Base-by-base conservation (phyloP, 2,888 invertebrate genomes). In the Eupithecia dodoneata region DNA sequence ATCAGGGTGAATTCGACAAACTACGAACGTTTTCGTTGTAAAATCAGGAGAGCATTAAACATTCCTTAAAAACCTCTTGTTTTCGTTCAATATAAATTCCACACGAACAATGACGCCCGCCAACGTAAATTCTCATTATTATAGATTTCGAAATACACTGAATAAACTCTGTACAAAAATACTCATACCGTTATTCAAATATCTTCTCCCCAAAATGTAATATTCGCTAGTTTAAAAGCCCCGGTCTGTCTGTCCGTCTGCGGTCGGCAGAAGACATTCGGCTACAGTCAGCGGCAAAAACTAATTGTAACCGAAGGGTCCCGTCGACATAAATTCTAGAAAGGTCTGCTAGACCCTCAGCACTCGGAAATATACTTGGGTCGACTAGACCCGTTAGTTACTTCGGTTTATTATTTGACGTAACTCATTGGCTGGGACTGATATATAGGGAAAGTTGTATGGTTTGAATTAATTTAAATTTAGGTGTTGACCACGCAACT, bases 291-390 rank as follows among this genome's bases (percentile, higher is more conserved):
- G 88, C 87, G 82, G 86, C 92, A 93, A 93, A 93, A 94, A 94
- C 94, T 93, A 93, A 93, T 93, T 91, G 84, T 83, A 88, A 83
- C 85, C 84, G 80, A 87, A 86, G 88, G 89, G 85, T 83, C 85
- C 85, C 82, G 81, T 83, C 80, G 85, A 88, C 86, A 92, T 93
- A 93, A 93, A 92, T 92, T 89, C 73, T 63, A 66, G 73, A 80
- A 82, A 81, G 84, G 82, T 79, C 78, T 74, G 77, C 42, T 69
- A 69, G 63, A 63, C 63, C 63, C 63, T 63, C 63, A 63, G 63
- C 10, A 30, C 30, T 30, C 10, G 63, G 63, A 63, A 63, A 63
- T 63, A 63, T 30, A 63, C 63, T 63, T 63, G 63, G 63, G 30
- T 44, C 83, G 81, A 79, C 80, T 80, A 81, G 81, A 83, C 79